These are phyloP conservation scores for Rhegmatorhina hoffmannsi DNA, from an alignment of 2,113 vertebrate species.

Conservation along the genomic window DNA sequence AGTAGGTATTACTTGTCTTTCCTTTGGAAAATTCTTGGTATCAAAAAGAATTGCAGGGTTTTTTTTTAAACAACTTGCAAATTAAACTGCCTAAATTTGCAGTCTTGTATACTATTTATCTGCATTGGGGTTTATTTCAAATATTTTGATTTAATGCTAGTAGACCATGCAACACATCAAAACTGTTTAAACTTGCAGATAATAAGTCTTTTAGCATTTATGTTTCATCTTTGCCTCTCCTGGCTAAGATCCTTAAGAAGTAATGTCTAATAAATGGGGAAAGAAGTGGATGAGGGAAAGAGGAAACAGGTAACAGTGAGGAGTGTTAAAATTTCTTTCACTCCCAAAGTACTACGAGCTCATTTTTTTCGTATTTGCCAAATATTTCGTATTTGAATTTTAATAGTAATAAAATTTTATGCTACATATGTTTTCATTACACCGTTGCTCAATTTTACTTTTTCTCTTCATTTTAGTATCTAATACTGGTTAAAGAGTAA, in stretches of 20 bases:
- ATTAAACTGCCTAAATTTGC: neutral
- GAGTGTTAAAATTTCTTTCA: neutral
- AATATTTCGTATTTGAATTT: neutral
- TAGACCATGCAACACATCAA: neutral
- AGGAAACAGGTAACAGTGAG: neutral
- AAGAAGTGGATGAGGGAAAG: neutral
- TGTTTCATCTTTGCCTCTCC: neutral
- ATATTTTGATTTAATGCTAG: neutral
- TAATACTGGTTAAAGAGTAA: neutral
- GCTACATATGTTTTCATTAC: neutral
- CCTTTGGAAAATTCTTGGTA: neutral
- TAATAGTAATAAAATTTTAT: neutral
- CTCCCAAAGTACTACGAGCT: neutral
- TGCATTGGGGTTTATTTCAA: neutral
- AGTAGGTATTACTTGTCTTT: neutral
- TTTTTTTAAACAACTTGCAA: neutral
- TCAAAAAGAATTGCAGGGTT: rapidly evolving
- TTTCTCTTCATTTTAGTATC: neutral
- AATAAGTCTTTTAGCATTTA: neutral
- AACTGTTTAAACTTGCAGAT: neutral
- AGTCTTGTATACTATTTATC: neutral
- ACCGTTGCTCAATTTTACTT: neutral
- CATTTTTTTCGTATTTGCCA: neutral
- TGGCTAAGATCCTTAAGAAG: neutral
- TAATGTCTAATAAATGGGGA: neutral